Base-by-base conservation (phyloP, 2,888 invertebrate species). In the Dyspetes luteomarginatus region DNA sequence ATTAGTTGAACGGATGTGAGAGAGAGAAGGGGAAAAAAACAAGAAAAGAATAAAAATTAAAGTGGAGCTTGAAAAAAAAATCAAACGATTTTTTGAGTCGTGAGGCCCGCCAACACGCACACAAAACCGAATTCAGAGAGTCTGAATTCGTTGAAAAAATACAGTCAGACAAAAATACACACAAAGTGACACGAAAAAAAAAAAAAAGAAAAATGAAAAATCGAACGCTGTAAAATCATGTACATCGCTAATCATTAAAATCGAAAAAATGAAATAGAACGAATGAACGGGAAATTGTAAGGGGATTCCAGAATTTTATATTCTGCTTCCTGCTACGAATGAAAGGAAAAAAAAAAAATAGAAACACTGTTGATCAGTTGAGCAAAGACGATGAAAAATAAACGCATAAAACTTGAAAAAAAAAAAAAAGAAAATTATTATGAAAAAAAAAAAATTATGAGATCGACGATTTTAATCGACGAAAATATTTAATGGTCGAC, bases 1-100 rank as follows among this genome's bases (percentile, higher is more conserved):
- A 83, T 85, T 84, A 84, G 81, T 84, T 82, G 79, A 78, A 24
- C 56, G 12, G 67, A 45, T 36, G n/a, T 17, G 43, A 36, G 15
- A 56, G 19, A 50, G 45, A 15, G 26, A 28, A 41, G 15, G n/a
- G n/a, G n/a, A n/a, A n/a, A n/a, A n/a, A n/a, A n/a, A n/a, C n/a
- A n/a, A n/a, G n/a, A n/a, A n/a, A n/a, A n/a, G n/a, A n/a, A n/a
- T n/a, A n/a, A n/a, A n/a, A n/a, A n/a, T n/a, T n/a, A n/a, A n/a
- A n/a, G n/a, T n/a, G n/a, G n/a, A n/a, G n/a, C n/a, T n/a, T n/a
- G n/a, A n/a, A n/a, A n/a, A n/a, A n/a, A n/a, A n/a, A n/a, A n/a
- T n/a, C n/a, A n/a, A n/a, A n/a, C n/a, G n/a, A n/a, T n/a, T n/a
- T n/a, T n/a, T n/a, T n/a, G n/a, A n/a, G n/a, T n/a, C n/a, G n/a